Evolutionary conservation across 2,113 vertebrate species (phyloP), one percentile per base, ranked within the genome.

Genomic region (Pelobates fuscus): DNA sequence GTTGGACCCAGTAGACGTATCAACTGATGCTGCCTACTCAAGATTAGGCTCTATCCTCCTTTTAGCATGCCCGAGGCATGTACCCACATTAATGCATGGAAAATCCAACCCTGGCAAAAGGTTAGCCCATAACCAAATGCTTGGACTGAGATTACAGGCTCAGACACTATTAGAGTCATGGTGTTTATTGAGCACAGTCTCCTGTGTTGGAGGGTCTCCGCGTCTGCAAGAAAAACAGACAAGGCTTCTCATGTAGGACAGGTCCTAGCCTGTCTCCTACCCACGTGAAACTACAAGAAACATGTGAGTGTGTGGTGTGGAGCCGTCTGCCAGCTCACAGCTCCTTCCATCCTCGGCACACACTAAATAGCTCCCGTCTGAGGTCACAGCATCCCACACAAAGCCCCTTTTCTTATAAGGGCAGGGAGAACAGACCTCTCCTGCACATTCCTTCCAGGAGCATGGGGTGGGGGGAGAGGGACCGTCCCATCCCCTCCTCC

Each of bases 381-480:
- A 68, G 73, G 73, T 76, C 73, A 76, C 73, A 68, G 18, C 63
- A 61, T 68, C 65, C 65, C 73, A 68, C 73, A 76, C 73, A 76
- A 76, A 76, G 65, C 37, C 64, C 73, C 73, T 68, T 76, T 76
- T 76, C 64, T 68, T 76, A 76, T 76, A 76, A 66, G 73, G 73
- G 65, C 37, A 61, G 65, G 58, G 72, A 60, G 57, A 37, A 32
- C 63, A 67, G 64, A 63, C 44, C 37, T 68, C 73, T 76, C 64
- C 57, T 46, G 73, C 41, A 52, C 73, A 76, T 76, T 76, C 73
- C 73, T 67, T 76, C 73, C 73, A 67, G 73, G 73, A 76, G 60
- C 21, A 44, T 84, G 83, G 55, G 82, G 82, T 78, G 84, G 81
- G 81, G 78, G 73, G 23, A 17, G 70, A 61, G 57, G 12, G 24